Evolutionary conservation across 1,140 invertebrate genomes (phyloP), one percentile per base, ranked within the genome.

Genomic region (Drosophila biarmipes): DNA sequence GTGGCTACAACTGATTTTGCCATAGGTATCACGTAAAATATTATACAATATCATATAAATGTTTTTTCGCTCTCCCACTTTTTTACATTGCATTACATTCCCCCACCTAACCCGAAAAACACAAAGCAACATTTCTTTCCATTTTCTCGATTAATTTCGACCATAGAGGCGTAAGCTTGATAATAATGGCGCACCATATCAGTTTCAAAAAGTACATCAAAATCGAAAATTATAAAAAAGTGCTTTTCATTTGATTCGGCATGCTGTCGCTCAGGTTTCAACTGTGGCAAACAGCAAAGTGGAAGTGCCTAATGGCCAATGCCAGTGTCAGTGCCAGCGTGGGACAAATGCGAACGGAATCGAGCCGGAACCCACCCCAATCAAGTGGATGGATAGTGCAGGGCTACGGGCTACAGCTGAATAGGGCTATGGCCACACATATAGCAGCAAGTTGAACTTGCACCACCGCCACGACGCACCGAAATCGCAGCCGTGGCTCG

Each of bases 201-300:
- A 46, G 35, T 73, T 74, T 49, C 68, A 35, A 45, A 46, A 49
- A 4, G 21, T 35, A 46, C 71, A 51, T 15, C 15, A 27, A 59
- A 68, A 57, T 56, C 46, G 62, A 75, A 78, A 87, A 87, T 87
- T 78, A 66, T 61, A 85, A 71, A 75, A 78, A 86, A 86, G 81
- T 78, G 74, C 59, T 86, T 86, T 87, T 81, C 46, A 87, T 87
- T 71, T 66, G 73, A 74, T 73, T 54, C 64, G 75, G 58, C 80
- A 77, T 57, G 72, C 61, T 76, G 77, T 78, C 82, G 82, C 63
- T 87, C 82, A 87, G 81, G 81, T 87, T 85, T 55, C 64, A 27
- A 72, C 49, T 43, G 71, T 54, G 48, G 54, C 59, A 55, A 71
- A 53, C 53, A 75, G 71, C 62, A 62, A 75, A 76, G 62, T 56